phyloP scores from a whole-genome alignment of 2,888 invertebrate genomes.

The Hirtodrosophila cameraria region DNA sequence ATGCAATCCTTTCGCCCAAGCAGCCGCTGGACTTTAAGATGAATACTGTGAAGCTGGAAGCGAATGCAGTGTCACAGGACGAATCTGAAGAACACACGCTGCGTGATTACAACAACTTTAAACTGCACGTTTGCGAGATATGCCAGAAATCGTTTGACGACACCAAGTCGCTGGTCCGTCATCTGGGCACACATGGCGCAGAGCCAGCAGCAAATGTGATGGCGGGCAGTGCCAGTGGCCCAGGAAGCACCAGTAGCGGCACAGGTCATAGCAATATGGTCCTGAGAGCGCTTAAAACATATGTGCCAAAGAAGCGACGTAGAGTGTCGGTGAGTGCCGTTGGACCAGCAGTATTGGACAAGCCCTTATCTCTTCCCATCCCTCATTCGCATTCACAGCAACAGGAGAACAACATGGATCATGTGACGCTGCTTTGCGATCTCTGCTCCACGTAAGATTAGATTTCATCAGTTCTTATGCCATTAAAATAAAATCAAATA shows the following conservation, averaged over 20 bases:
- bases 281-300: slow-evolving; percentile 69
- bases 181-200: slow-evolving; percentile 90
- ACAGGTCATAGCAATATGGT: slow-evolving; percentile 48
- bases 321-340: slow-evolving; percentile 85
- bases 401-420: slow-evolving; percentile 86
- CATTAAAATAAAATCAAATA: neutral
- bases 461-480: slow-evolving; percentile 11
- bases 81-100: slow-evolving; percentile 72
- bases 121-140: slow-evolving; percentile 92
- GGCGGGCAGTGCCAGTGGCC: slow-evolving; percentile 28
- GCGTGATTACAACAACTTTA: slow-evolving; percentile 86
- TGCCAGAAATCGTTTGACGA: slow-evolving; percentile 93
- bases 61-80: slow-evolving; percentile 54
- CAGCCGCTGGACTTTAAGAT: slow-evolving; percentile 79
- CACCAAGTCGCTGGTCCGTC: slow-evolving; percentile 93
- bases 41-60: slow-evolving; percentile 70
- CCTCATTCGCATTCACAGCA: slow-evolving; percentile 81
- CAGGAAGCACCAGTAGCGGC: slow-evolving; percentile 38
- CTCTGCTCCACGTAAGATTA: slow-evolving; percentile 88
- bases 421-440: slow-evolving; percentile 91
- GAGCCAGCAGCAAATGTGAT: slow-evolving; percentile 82
- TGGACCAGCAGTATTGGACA: slow-evolving; percentile 46
- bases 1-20: slow-evolving; percentile 65
- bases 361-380: slow-evolving; percentile 48
- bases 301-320: slow-evolving; percentile 84